These are phyloP conservation scores for Akabosia matsudoensis DNA, from an alignment of 1,140 invertebrate genomes.

Conservation along the genomic window DNA sequence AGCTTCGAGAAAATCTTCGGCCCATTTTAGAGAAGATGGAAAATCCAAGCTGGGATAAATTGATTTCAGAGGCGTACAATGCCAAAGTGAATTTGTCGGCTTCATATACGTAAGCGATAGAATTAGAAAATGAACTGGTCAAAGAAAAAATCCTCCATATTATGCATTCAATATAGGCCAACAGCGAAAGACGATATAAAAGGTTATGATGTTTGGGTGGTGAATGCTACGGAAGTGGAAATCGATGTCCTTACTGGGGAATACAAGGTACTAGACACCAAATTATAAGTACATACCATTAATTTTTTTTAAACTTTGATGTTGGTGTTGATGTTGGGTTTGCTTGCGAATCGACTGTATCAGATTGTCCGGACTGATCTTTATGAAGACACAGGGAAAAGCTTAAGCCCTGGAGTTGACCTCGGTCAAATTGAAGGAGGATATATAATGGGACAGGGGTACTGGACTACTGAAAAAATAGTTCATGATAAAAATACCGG, in stretches of 20 bases:
- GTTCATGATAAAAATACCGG: slow-evolving; percentile 67
- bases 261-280: slow-evolving; percentile 49
- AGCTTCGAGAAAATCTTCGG: slow-evolving; percentile 55
- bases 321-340: not conserved
- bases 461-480: slow-evolving; percentile 71
- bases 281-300: not conserved
- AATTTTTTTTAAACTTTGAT: not conserved
- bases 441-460: slow-evolving; percentile 55
- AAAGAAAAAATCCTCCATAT: not conserved
- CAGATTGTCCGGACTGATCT: slow-evolving; percentile 52
- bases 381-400: slow-evolving; percentile 53
- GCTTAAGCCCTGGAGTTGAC: slow-evolving; percentile 50
- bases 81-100: slow-evolving; percentile 64
- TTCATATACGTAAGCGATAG: slow-evolving; percentile 58
- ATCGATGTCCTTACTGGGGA: slow-evolving; percentile 50
- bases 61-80: slow-evolving; percentile 60
- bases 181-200: slow-evolving; percentile 44
- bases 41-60: slow-evolving; percentile 63
- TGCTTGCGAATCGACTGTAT: too few species aligned
- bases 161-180: slow-evolving; percentile 18
- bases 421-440: slow-evolving; percentile 48
- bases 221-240: slow-evolving; percentile 49
- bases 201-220: slow-evolving; percentile 48
- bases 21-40: slow-evolving; percentile 60
- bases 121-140: not conserved